phyloP scores from a whole-genome alignment of 2,797 vertebrate genomes.

The Periophthalmus magnuspinnatus region DNA sequence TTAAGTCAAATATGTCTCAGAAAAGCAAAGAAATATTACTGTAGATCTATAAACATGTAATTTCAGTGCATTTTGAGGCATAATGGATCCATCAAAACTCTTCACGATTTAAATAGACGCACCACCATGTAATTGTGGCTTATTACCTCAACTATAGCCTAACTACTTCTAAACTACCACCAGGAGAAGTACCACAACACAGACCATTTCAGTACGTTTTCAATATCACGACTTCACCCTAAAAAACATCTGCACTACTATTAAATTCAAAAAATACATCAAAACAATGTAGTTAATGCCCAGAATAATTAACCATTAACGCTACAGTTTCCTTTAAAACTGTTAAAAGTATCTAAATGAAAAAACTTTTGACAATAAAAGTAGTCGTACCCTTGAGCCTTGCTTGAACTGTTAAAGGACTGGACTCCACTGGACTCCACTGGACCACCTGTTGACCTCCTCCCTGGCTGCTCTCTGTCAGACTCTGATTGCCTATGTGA shows the following conservation, averaged over 20 bases:
- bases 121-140: too few species aligned
- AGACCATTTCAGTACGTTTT: not conserved
- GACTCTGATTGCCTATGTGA: slow-evolving; percentile 52
- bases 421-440: slow-evolving; percentile 40
- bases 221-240: too few species aligned
- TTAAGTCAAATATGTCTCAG: not conserved
- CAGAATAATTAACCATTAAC: not conserved
- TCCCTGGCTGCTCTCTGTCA: slow-evolving; percentile 40
- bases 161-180: too few species aligned
- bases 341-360: not conserved
- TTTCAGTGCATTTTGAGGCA: not conserved
- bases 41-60: not conserved
- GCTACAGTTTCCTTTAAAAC: not conserved
- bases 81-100: not conserved
- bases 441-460: slow-evolving; percentile 77
- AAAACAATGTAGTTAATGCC: not conserved
- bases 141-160: too few species aligned
- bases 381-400: slow-evolving; percentile 62
- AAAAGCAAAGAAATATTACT: not conserved
- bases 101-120: not conserved
- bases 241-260: not conserved
- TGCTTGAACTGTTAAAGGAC: slow-evolving; percentile 37
- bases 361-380: not conserved
- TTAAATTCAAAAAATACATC: not conserved
- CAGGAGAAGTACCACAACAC: not conserved